phyloP scores from a whole-genome alignment of 1,140 invertebrate species.

The Orius insidiosus region DNA sequence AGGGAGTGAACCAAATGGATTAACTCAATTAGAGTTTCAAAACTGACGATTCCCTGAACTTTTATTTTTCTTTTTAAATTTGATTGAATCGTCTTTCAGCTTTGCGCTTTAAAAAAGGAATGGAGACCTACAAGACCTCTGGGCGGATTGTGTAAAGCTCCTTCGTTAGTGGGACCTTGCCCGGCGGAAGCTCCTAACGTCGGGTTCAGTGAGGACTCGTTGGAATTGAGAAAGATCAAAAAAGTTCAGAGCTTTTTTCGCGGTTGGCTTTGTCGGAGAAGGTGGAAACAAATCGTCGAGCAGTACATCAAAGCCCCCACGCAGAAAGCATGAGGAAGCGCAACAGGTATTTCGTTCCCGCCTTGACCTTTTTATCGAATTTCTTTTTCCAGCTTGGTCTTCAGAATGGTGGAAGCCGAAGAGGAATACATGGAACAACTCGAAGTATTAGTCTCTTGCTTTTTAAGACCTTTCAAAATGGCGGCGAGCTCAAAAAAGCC shows the following conservation, averaged over 20 bases:
- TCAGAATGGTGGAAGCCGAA: constrained; percentile 80
- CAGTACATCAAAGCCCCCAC: constrained; percentile 90
- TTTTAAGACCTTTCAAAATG: constrained; percentile 84
- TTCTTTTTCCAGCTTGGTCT: constrained; percentile 51
- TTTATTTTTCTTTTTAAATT: background rate
- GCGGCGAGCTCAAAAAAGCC: constrained; percentile 85
- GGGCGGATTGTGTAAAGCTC: constrained; percentile 22
- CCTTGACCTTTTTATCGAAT: background rate
- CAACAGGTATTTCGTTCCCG: constrained; percentile 45
- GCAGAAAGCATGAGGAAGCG: constrained; percentile 86
- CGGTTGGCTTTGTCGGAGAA: constrained; percentile 79
- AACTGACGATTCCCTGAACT: background rate
- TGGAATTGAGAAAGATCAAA: constrained; percentile 74
- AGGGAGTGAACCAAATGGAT: background rate
- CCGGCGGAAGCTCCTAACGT: background rate
- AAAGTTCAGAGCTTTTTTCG: constrained; percentile 91
- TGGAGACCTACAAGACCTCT: constrained; percentile 33
- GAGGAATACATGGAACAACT: constrained; percentile 85
- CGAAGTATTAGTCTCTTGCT: constrained; percentile 81
- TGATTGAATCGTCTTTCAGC: too few species aligned
- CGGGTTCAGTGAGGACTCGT: constrained; percentile 34
- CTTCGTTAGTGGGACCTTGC: constrained; percentile 21
- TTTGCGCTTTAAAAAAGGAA: constrained; percentile 68
- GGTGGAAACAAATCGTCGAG: constrained; percentile 92
- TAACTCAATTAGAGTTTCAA: background rate